Conservation (phyloP, 2,113 vertebrate genomes). For the Jacana jacana region DNA sequence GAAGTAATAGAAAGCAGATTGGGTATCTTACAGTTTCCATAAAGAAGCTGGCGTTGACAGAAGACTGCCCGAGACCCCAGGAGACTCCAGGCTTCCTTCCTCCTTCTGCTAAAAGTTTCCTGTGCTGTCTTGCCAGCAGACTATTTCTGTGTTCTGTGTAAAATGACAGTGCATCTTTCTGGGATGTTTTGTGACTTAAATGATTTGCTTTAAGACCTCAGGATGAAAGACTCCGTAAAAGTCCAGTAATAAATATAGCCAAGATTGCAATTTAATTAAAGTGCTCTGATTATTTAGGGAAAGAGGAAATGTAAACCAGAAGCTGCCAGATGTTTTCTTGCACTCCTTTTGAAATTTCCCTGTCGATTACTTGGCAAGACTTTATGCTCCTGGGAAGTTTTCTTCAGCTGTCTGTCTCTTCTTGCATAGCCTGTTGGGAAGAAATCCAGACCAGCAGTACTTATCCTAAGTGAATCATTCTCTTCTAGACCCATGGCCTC, state of each 20-base stretch:
- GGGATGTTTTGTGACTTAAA: neutral
- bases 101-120: neutral
- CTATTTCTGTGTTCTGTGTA: neutral
- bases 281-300: neutral
- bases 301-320: constrained; percentile 2
- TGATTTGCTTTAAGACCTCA: neutral
- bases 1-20: neutral
- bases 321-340: neutral
- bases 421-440: neutral
- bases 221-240: neutral
- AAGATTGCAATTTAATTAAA: neutral
- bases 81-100: neutral
- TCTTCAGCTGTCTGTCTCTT: neutral
- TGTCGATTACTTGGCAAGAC: neutral
- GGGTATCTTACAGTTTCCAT: neutral
- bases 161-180: neutral
- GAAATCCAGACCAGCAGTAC: neutral
- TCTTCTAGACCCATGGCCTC: neutral
- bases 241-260: neutral
- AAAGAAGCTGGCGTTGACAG: neutral
- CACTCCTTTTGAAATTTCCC: neutral
- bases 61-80: neutral
- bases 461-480: neutral
- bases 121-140: neutral
- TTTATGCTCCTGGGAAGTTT: neutral